phyloP scores from a whole-genome alignment of 2,888 invertebrate species.

The Reticulitermes lucifugus region DNA sequence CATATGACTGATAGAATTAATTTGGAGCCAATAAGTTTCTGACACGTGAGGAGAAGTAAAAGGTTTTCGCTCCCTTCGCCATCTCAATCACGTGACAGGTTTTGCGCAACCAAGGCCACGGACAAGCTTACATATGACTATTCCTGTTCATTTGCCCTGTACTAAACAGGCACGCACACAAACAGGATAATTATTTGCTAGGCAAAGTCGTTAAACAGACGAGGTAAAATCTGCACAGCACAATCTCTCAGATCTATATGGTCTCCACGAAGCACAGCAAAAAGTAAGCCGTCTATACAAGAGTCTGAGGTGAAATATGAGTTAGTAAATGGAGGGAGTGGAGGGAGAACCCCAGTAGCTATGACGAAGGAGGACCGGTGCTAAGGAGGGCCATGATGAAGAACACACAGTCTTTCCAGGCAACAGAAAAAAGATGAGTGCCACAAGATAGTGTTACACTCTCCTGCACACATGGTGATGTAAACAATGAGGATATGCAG shows the following conservation, averaged over 20 bases:
- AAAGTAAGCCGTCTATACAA: background rate
- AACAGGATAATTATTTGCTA: background rate
- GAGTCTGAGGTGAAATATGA: constrained; percentile 18
- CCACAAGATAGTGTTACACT: constrained; percentile 1
- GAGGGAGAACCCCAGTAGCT: constrained; percentile 17
- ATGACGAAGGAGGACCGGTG: background rate
- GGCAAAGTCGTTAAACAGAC: background rate
- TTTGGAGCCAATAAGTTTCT: too few relatives aligned
- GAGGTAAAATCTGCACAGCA: background rate
- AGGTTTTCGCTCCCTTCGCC: too few relatives aligned
- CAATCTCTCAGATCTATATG: background rate
- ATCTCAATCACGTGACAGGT: too few relatives aligned
- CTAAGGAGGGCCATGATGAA: constrained; percentile 6
- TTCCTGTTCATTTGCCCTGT: too few relatives aligned
- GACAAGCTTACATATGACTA: too few relatives aligned
- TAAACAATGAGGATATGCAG: constrained; percentile 8
- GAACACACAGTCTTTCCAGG: background rate
- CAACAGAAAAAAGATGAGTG: constrained; percentile 5
- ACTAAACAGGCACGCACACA: too few relatives aligned
- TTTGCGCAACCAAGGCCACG: too few relatives aligned
- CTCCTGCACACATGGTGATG: background rate
- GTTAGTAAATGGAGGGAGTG: constrained; percentile 1
- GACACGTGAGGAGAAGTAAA: too few relatives aligned
- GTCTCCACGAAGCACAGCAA: background rate
- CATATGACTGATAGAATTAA: too few relatives aligned